Conservation (phyloP, 1,140 invertebrate species). For the Olivierus martensii region DNA sequence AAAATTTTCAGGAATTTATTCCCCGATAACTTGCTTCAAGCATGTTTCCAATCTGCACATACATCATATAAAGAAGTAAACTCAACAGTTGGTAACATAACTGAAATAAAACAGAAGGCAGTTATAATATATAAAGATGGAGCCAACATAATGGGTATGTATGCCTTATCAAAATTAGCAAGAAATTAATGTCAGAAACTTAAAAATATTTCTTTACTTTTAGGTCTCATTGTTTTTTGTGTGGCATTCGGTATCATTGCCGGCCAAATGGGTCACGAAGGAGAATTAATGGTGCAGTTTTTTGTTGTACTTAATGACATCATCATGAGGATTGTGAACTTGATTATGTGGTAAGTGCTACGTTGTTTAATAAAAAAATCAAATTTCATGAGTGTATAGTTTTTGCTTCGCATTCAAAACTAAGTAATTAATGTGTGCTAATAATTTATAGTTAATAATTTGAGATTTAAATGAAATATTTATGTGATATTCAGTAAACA, state of each 20-base stretch:
- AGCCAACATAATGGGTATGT: conserved; percentile 21
- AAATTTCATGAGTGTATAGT: no score
- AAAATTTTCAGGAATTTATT: conserved; percentile 36
- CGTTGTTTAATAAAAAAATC: no score
- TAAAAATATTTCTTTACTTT: neutral
- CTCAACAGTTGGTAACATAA: no score
- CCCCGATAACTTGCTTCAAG: conserved; percentile 37
- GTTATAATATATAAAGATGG: conserved; percentile 14
- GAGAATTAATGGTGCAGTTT: conserved; percentile 29
- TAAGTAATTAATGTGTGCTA: no score
- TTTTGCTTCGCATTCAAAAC: no score
- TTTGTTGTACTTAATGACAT: conserved; percentile 30
- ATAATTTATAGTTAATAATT: no score
- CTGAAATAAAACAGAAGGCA: no score
- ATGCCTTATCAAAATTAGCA: neutral
- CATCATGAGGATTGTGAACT: conserved; percentile 27
- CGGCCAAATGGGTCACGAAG: conserved; percentile 27
- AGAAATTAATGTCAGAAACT: no score
- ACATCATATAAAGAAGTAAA: no score
- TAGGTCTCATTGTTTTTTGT: conserved; percentile 29
- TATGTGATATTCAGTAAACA: no score
- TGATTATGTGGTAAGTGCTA: conserved; percentile 28
- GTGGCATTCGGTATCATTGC: conserved; percentile 28
- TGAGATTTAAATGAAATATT: no score
- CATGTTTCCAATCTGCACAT: conserved; percentile 25